Percentiles rank a stretch among this genome's conserved stretches.
Conservation (phyloP, 2,888 invertebrate species). For the Tetragonula carbonaria region DNA sequence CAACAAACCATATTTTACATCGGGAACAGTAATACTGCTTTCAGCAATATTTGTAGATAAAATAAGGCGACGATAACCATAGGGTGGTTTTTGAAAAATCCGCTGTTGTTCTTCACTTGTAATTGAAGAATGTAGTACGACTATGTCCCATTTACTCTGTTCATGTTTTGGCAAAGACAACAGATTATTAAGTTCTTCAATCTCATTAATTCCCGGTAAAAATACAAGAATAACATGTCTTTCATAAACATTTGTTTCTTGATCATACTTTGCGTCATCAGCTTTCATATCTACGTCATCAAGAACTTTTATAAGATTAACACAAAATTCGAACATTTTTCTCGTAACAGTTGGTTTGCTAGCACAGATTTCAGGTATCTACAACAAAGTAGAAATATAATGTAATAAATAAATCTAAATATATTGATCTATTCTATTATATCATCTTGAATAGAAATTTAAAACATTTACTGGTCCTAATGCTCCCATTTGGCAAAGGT, state of each 20-base stretch:
- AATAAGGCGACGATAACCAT: conserved; percentile 91
- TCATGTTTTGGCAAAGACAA: conserved; percentile 54
- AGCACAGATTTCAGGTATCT: conserved; percentile 83
- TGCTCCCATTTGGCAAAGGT: conserved; percentile 84
- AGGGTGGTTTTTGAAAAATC: conserved; percentile 87
- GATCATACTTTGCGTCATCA: conserved; percentile 78
- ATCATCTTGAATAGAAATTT: conserved; percentile 20
- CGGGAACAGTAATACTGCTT: conserved; percentile 95
- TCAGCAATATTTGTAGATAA: conserved; percentile 96
- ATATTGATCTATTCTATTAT: not conserved
- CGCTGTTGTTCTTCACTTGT: conserved; percentile 90
- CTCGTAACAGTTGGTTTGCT: conserved; percentile 87
- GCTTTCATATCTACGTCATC: conserved; percentile 85
- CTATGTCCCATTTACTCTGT: conserved; percentile 85
- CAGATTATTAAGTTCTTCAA: conserved; percentile 88
- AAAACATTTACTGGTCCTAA: conserved; percentile 75
- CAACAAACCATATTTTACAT: conserved; percentile 90
- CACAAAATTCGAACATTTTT: conserved; percentile 86
- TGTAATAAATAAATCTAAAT: not conserved
- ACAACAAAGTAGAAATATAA: conserved; percentile 19
- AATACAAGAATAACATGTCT: conserved; percentile 93
- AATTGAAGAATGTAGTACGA: conserved; percentile 90
- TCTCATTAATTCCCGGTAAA: conserved; percentile 94
- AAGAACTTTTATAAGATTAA: conserved; percentile 86
- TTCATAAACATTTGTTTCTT: conserved; percentile 77